Base-by-base conservation (phyloP, 53 echinoderm and acorn worm species). In the Henricia sp. region DNA sequence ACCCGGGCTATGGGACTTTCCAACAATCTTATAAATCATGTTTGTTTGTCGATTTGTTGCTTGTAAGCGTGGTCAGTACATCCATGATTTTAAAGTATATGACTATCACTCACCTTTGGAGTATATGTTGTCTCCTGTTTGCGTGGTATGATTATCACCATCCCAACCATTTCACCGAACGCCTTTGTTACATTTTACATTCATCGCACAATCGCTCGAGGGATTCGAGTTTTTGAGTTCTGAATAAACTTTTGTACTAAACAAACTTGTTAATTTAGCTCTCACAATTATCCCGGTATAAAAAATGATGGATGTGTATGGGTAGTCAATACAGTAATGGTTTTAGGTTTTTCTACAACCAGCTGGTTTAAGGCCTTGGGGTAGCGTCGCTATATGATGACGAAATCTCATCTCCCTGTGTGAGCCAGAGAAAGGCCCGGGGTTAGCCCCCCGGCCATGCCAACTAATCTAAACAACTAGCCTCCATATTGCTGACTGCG, bases 181-280 rank as follows among this genome's bases (percentile, higher is more conserved):
- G 5, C 25, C 65, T 27, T 50, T 62, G 43, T 62, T 63, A 34
- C 63, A 48, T 63, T 48, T 29, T 44, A 34, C 62, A 27, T 39
- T n/a, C n/a, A 70, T 48, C 63, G 33, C 19, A 24, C 63, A 42
- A 62, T 13, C 37, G 28, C 43, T 63, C n/a, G 13, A 1, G 28
- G 80, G 80, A 50, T 23, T 23, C 0, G 23, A 62, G 80, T 55
- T 76, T 59, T 72, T 37, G 43, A 48, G 64, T 80, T 19, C 40
- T 26, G 39, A 36, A 37, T 30, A 13, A 60, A 80, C 62, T 63
- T 80, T 80, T 50, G 64, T 46, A 40, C 80, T 62, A 80, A 80
- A 80, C 46, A 80, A 80, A 80, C 80, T 80, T 80, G 80, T 80
- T 80, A 80, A 80, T 64, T 43, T 80, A 41, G 80, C 64, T 43